Evolutionary conservation across 92 coral and sea anemone species (phyloP), one percentile per base, ranked within the genome.

Genomic region (Plumapathes pennacea): DNA sequence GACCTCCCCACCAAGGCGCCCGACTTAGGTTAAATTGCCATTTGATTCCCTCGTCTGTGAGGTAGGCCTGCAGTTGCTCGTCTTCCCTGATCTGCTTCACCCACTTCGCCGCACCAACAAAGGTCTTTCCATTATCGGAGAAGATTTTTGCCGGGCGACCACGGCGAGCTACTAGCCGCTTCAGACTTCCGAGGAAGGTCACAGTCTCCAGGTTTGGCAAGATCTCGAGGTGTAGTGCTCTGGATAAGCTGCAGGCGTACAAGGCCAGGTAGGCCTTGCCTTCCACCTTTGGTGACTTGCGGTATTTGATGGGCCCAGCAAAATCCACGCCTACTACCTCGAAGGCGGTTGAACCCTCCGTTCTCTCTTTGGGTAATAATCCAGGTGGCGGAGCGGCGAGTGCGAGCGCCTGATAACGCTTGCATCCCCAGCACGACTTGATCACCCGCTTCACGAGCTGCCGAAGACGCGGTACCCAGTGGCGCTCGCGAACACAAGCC

Each of bases 11-110:
- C 46, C 57, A 13, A 4, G 57, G 57, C 12, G 31, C 34, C 4
- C 57, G 54, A 38, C 56, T 62, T 31, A 62, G 34, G 55, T 65
- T 64, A 27, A 64, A 64, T 25, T 41, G 50, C 71, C 71, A 64
- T 0, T 52, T 26, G 15, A 64, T 50, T 4, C 50, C 71, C 14
- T 23, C 15, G 27, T 50, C 71, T 33, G 47, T 59, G 3, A 64
- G 50, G 13, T 25, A 14, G 20, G 21, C 61, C 18, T 39, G 32
- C 6, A 64, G 50, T 30, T 26, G 22, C 57, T 64, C 53, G 22
- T 65, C 72, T 24, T 21, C 31, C 34, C 57, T 50, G 25, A 65
- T 29, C 32, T 51, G 50, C 4, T 30, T 20, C 26, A 51, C 61
- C 62, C 73, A 66, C 24, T 66, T 66, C 18, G n/a, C 37, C 46